Base-by-base conservation (phyloP, 2,888 invertebrate species). In the Chesias legatella region DNA sequence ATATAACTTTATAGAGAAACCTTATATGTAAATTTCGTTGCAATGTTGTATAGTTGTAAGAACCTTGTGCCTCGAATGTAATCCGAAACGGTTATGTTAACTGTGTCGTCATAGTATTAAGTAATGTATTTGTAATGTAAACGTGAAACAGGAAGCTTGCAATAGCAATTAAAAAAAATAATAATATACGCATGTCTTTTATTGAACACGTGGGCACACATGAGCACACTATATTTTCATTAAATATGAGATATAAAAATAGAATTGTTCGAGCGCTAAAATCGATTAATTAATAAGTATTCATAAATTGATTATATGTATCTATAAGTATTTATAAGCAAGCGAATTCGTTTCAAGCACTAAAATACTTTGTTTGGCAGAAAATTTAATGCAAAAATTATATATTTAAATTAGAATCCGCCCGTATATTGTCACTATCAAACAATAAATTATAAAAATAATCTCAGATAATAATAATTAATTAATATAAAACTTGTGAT, bases 31-130 rank as follows among this genome's bases (percentile, higher is more conserved):
- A 51, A 34, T 25, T 37, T 41, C 38, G 36, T 29, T 33, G 32
- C 33, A 39, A 46, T 44, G 44, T 53, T 53, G 46, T 51, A 38
- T 53, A 53, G 43, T 43, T 30, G 26, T 51, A 51, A 48, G 28
- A 60, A 64, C 53, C 48, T 51, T 57, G 73, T 77, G 74, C 76
- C 79, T 78, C 73, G 68, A 72, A 63, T 66, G 53, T 59, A 56
- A 51, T 53, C n/a, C 63, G 71, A 46, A 61, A 52, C 66, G 73
- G 79, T 79, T 81, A 80, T 79, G 74, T 81, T 79, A 79, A 81
- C 79, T 79, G 73, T 60, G 64, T 48, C 65, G 63, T 58, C 55
- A 48, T 67, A 68, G 56, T 52, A 8, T 55, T 69, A 67, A 44
- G 42, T 31, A 38, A 43, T 44, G 24, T 54, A 51, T 47, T 46